phyloP scores from a whole-genome alignment of 2,888 invertebrate species.

The Drosophila affinis region DNA sequence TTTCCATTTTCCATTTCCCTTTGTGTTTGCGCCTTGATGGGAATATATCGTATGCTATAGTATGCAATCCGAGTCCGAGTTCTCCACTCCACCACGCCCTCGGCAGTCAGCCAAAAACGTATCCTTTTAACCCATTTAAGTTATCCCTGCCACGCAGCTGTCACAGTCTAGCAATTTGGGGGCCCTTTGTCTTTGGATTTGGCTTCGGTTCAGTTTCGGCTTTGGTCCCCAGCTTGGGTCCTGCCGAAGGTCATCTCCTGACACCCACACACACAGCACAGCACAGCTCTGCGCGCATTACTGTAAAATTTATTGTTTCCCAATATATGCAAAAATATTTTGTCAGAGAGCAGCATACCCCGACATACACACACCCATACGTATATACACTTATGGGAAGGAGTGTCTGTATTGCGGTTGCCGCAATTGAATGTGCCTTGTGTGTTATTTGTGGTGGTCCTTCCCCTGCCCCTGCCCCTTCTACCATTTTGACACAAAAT shows the following conservation, averaged over 20 bases:
- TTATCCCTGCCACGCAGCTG: slow-evolving; percentile 78
- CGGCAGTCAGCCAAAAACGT: slow-evolving; percentile 52
- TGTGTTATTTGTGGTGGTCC: slow-evolving; percentile 21
- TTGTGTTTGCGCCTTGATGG: slow-evolving; percentile 4
- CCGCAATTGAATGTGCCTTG: slow-evolving; percentile 65
- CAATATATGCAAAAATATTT: slow-evolving; percentile 74
- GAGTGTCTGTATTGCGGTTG: slow-evolving; percentile 61
- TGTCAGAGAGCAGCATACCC: slow-evolving; percentile 37
- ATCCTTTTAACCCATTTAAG: slow-evolving; percentile 77
- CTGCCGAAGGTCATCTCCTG: slow-evolving; percentile 68
- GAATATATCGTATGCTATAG: background rate
- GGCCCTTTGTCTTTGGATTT: slow-evolving; percentile 65
- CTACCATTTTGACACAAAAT: slow-evolving; percentile 46
- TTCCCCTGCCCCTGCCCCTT: slow-evolving; percentile 7
- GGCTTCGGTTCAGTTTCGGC: slow-evolving; percentile 3
- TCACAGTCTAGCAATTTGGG: slow-evolving; percentile 78
- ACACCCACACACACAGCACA: slow-evolving; percentile 28
- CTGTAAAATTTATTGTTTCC: slow-evolving; percentile 75
- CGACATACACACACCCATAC: slow-evolving; percentile 26
- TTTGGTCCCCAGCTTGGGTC: background rate
- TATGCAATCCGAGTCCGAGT: slow-evolving; percentile 2
- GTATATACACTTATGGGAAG: slow-evolving; percentile 10
- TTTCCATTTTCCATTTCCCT: slow-evolving; percentile 16
- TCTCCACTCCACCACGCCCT: slow-evolving; percentile 42
- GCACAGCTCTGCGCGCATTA: slow-evolving; percentile 43